Evolutionary conservation across 2,797 vertebrate genomes (phyloP).

Genomic region (Arctocebus calabarensis): DNA sequence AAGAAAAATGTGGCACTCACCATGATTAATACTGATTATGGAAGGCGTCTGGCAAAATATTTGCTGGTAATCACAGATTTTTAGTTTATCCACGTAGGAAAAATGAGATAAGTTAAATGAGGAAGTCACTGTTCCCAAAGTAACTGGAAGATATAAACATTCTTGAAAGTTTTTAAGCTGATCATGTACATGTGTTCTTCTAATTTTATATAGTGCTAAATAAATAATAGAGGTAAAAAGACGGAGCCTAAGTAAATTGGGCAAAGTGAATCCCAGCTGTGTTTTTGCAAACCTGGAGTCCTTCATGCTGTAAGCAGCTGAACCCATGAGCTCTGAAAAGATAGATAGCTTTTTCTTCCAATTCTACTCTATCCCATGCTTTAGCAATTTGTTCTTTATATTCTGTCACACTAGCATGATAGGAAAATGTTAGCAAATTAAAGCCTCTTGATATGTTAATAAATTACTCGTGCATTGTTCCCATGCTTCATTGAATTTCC

Average conservation of each 20-base stretch:
- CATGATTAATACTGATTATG: background rate
- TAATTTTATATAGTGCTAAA: constrained; percentile 18
- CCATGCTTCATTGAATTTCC: constrained; percentile 76
- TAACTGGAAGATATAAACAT: background rate
- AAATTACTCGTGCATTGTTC: constrained; percentile 62
- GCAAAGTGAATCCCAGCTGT: background rate
- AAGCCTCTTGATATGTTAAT: constrained; percentile 71
- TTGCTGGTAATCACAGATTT: constrained; percentile 46
- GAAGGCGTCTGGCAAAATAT: background rate
- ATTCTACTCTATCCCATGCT: background rate
- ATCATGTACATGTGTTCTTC: background rate
- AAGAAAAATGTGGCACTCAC: background rate
- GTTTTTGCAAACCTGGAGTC: background rate
- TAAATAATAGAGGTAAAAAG: constrained; percentile 33
- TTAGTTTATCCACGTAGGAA: background rate
- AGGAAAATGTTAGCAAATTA: constrained; percentile 72
- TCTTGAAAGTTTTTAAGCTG: background rate
- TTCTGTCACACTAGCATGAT: constrained; percentile 50
- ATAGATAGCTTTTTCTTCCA: constrained; percentile 17
- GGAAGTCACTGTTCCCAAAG: constrained; percentile 8
- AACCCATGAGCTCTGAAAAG: background rate
- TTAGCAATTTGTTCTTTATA: constrained; percentile 58
- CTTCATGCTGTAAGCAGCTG: background rate
- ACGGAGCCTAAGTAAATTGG: background rate
- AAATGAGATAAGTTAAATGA: background rate